These are phyloP conservation scores for Sinocyclocheilus grahami DNA, from an alignment of 2,113 vertebrate genomes.

Conservation along the genomic window DNA sequence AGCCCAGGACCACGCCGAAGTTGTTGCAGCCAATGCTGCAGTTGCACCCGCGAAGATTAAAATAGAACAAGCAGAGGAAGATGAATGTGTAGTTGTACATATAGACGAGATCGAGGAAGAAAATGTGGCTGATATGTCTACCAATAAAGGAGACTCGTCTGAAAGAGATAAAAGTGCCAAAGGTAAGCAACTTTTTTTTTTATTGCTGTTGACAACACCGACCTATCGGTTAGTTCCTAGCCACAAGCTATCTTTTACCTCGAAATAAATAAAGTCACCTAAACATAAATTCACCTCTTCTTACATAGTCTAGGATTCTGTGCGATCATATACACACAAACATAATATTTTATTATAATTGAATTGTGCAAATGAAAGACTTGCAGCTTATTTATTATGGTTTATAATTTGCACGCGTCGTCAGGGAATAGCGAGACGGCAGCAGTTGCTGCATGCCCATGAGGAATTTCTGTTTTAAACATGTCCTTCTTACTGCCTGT, in stretches of 20 bases:
- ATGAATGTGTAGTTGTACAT: slow-evolving; percentile 45
- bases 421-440: background rate
- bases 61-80: slow-evolving; percentile 55
- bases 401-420: background rate
- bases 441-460: background rate
- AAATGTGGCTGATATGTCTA: slow-evolving; percentile 31
- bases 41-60: slow-evolving; percentile 45
- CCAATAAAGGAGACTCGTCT: slow-evolving; percentile 1
- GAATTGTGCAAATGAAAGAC: background rate
- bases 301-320: too few relatives aligned
- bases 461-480: background rate
- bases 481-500: background rate
- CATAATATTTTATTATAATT: background rate
- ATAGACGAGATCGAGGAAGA: slow-evolving; percentile 38
- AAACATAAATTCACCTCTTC: background rate
- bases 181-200: slow-evolving; percentile 44
- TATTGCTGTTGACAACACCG: background rate
- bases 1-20: slow-evolving; percentile 47
- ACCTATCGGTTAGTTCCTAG: background rate
- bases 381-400: background rate
- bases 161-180: slow-evolving; percentile 31
- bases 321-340: background rate
- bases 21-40: slow-evolving; percentile 9
- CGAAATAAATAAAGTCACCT: background rate
- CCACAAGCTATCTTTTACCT: background rate